Evolutionary conservation across 2,888 invertebrate genomes (phyloP).

Genomic region (Volucella bombylans): DNA sequence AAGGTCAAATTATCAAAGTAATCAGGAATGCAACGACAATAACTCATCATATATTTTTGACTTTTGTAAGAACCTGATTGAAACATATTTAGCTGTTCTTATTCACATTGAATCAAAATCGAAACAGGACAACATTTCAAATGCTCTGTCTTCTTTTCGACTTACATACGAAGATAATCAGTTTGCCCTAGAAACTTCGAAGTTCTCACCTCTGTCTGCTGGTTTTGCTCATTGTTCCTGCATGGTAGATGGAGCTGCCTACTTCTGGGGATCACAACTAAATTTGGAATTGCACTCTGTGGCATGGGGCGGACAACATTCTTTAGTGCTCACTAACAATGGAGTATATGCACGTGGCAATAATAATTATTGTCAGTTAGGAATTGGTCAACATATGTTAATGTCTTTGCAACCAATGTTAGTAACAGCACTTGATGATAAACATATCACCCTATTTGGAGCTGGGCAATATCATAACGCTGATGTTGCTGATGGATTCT

Average conservation of each 20-base stretch:
- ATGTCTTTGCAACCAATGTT: slow-evolving; percentile 87
- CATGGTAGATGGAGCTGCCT: slow-evolving; percentile 81
- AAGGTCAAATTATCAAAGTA: slow-evolving; percentile 56
- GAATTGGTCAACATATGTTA: slow-evolving; percentile 86
- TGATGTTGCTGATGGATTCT: slow-evolving; percentile 88
- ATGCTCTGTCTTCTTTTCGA: slow-evolving; percentile 81
- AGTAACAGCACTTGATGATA: slow-evolving; percentile 85
- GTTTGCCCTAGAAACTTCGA: slow-evolving; percentile 82
- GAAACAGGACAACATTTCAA: slow-evolving; percentile 80
- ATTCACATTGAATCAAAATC: slow-evolving; percentile 81
- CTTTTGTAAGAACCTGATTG: slow-evolving; percentile 81
- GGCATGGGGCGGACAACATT: slow-evolving; percentile 94
- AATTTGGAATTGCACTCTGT: slow-evolving; percentile 85
- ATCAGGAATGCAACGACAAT: slow-evolving; percentile 79
- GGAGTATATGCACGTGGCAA: slow-evolving; percentile 95
- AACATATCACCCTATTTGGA: slow-evolving; percentile 87
- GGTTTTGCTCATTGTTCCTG: slow-evolving; percentile 82
- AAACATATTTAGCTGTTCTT: slow-evolving; percentile 82
- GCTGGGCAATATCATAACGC: slow-evolving; percentile 97
- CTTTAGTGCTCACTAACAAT: slow-evolving; percentile 92
- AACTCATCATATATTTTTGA: slow-evolving; percentile 79
- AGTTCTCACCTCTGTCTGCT: slow-evolving; percentile 81
- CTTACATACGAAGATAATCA: slow-evolving; percentile 82
- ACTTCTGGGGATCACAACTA: slow-evolving; percentile 82
- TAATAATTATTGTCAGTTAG: slow-evolving; percentile 92